Evolutionary conservation across 2,797 vertebrate species (phyloP).

Genomic region (Margarornis squamiger): DNA sequence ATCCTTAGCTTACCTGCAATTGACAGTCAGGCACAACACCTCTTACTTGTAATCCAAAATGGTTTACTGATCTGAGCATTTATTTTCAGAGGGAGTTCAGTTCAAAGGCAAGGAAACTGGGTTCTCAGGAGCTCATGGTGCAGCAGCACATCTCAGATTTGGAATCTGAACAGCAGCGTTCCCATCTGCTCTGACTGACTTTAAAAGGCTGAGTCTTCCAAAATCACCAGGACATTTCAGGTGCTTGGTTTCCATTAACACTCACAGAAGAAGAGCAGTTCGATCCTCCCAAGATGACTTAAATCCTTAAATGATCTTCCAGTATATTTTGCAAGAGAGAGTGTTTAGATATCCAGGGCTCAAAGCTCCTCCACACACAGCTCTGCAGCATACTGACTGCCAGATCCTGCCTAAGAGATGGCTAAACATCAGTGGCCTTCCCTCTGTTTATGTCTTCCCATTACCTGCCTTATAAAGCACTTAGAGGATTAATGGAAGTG

Average conservation of each 20-base stretch:
- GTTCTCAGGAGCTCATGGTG: background rate
- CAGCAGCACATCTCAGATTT: background rate
- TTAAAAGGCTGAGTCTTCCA: background rate
- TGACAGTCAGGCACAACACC: background rate
- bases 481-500: background rate
- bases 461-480: background rate
- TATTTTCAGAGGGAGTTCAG: background rate
- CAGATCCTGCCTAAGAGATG: background rate
- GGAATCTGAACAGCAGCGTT: background rate
- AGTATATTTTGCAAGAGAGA: background rate
- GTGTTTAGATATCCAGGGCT: background rate
- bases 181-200: background rate
- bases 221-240: background rate
- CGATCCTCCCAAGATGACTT: background rate
- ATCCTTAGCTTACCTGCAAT: background rate
- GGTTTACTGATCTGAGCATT: background rate
- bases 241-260: background rate
- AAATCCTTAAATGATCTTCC: background rate
- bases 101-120: background rate
- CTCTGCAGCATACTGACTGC: background rate
- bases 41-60: background rate
- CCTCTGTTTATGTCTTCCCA: background rate
- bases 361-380: background rate
- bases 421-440: background rate
- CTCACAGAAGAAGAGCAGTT: background rate